Evolutionary conservation across 2,797 vertebrate species (phyloP).

Genomic region (Danio kyathit): DNA sequence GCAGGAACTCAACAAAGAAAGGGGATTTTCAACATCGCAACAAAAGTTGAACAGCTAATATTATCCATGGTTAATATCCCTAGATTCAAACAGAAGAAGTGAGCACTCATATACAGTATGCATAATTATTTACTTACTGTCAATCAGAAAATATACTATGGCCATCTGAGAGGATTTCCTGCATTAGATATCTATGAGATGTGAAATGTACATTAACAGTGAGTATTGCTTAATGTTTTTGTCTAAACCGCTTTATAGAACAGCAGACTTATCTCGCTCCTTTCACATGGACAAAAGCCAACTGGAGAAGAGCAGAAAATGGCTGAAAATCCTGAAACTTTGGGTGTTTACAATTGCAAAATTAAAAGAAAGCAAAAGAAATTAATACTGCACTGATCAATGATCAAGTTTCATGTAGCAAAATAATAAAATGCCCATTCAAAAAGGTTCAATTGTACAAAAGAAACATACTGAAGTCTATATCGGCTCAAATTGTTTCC

Average conservation of each 20-base stretch:
- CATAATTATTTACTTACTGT: slow-evolving; percentile 33
- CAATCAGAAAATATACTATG: slow-evolving; percentile 18
- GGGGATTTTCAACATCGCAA: neutral
- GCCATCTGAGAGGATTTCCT: slow-evolving; percentile 27
- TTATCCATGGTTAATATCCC: neutral
- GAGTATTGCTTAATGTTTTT: slow-evolving; percentile 63
- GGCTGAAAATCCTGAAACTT: slow-evolving; percentile 7
- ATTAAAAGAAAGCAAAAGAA: neutral
- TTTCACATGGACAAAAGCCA: neutral
- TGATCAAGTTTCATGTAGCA: slow-evolving; percentile 37
- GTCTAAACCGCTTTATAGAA: slow-evolving; percentile 42
- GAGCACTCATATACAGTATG: slow-evolving; percentile 10
- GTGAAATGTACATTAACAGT: slow-evolving; percentile 49
- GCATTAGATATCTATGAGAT: slow-evolving; percentile 32
- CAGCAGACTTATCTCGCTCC: slow-evolving; percentile 13
- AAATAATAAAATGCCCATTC: slow-evolving; percentile 14
- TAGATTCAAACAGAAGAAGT: neutral
- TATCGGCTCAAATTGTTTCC: slow-evolving; percentile 58
- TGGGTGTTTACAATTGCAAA: slow-evolving; percentile 28
- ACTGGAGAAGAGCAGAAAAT: slow-evolving; percentile 20
- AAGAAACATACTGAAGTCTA: slow-evolving; percentile 43
- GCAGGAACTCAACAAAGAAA: neutral
- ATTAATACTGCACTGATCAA: slow-evolving; percentile 47
- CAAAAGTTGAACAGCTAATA: neutral
- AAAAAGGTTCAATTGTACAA: slow-evolving; percentile 32